Percentiles rank a stretch among this genome's conserved stretches.
phyloP scores from a whole-genome alignment of 2,888 invertebrate species.

The Ceraclea dissimilis region DNA sequence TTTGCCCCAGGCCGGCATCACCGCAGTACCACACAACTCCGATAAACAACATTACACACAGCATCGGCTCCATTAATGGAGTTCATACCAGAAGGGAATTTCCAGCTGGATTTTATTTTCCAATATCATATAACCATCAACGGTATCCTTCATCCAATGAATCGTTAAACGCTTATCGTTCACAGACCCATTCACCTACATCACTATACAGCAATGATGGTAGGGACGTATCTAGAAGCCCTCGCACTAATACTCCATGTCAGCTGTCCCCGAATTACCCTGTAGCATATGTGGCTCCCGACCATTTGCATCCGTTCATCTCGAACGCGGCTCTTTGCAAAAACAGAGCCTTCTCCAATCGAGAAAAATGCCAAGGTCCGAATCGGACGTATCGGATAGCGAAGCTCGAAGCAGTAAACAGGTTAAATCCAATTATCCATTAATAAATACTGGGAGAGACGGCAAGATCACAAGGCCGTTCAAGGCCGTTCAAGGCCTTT shows the following conservation, averaged over 20 bases:
- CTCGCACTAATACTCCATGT: neutral
- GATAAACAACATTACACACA: too few species aligned
- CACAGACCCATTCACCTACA: constrained; percentile 2
- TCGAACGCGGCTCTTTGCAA: constrained; percentile 18
- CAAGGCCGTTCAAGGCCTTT: constrained; percentile 63
- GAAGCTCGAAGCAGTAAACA: too few species aligned
- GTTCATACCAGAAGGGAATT: too few species aligned
- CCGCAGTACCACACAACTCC: too few species aligned
- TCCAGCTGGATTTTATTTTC: too few species aligned
- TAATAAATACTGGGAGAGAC: constrained; percentile 29
- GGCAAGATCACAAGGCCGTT: constrained; percentile 53
- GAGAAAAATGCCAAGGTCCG: too few species aligned
- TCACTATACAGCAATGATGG: constrained; percentile 14
- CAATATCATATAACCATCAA: too few species aligned
- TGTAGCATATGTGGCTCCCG: constrained; percentile 12
- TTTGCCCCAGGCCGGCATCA: too few species aligned
- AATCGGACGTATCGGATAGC: too few species aligned
- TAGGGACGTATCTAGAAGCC: constrained; percentile 2
- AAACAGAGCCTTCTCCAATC: constrained; percentile 16
- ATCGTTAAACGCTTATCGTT: neutral
- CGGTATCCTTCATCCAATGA: too few species aligned
- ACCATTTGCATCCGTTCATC: constrained; percentile 18
- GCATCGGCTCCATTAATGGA: too few species aligned
- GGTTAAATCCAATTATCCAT: constrained; percentile 18
- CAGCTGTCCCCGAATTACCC: constrained; percentile 15